phyloP scores from a whole-genome alignment of 2,888 invertebrate species.

The Tanytarsus gracilentus region DNA sequence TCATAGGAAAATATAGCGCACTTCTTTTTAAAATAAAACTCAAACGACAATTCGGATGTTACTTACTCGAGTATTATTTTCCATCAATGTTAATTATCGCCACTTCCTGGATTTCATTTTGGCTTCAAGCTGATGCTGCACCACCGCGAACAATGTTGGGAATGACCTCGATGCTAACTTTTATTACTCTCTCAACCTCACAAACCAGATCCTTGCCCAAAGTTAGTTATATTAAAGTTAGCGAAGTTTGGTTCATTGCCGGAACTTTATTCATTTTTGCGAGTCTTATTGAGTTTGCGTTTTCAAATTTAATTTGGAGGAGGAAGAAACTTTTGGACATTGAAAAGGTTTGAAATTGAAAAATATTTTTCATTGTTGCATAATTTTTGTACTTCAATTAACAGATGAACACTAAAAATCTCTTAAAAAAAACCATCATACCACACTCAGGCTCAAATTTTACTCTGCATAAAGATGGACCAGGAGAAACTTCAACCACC shows the following conservation, averaged over 20 bases:
- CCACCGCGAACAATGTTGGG: conserved; percentile 74
- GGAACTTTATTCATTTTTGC: conserved; percentile 78
- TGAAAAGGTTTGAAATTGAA: conserved; percentile 36
- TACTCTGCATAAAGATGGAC: no score
- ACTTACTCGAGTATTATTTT: conserved; percentile 79
- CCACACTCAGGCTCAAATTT: no score
- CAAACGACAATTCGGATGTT: conserved; percentile 73
- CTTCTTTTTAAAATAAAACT: conserved; percentile 69
- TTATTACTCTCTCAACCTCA: conserved; percentile 79
- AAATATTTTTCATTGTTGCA: neutral
- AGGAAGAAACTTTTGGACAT: conserved; percentile 51
- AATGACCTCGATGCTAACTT: conserved; percentile 48
- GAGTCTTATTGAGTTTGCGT: conserved; percentile 78
- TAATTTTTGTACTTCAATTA: no score
- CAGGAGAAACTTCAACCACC: no score
- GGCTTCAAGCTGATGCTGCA: conserved; percentile 78
- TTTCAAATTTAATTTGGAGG: conserved; percentile 81
- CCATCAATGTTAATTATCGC: conserved; percentile 79
- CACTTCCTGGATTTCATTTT: conserved; percentile 83
- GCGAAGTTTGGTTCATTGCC: conserved; percentile 82
- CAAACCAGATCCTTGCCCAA: conserved; percentile 78
- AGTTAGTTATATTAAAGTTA: conserved; percentile 82
- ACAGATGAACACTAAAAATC: no score
- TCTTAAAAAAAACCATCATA: no score
- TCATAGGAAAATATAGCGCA: conserved; percentile 61